These are phyloP conservation scores for Hemichromis elongatus DNA, from an alignment of 2,113 vertebrate species.

Conservation along the genomic window DNA sequence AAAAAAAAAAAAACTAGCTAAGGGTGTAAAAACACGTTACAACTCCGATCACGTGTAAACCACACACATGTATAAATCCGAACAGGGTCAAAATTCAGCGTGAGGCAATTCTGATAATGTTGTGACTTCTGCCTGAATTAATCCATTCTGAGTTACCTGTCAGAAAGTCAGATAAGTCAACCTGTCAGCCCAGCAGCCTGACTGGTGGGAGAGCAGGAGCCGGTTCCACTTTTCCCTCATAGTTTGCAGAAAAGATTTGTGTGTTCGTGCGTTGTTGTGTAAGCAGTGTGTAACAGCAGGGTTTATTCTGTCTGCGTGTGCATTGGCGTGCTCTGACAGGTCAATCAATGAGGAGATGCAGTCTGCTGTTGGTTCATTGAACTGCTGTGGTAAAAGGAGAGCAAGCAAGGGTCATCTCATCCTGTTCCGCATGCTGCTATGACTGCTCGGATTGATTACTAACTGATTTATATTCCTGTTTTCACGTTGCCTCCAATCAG, in stretches of 20 bases:
- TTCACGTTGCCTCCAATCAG: neutral
- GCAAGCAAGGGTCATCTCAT: slow-evolving; percentile 37
- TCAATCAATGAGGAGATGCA: slow-evolving; percentile 55
- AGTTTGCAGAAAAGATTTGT: slow-evolving; percentile 8
- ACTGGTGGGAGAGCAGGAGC: neutral
- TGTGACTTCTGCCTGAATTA: slow-evolving; percentile 21
- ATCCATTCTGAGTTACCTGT: slow-evolving; percentile 27
- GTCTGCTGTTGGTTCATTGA: slow-evolving; percentile 34
- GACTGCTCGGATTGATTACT: neutral
- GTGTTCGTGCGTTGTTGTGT: neutral
- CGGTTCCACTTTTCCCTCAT: neutral
- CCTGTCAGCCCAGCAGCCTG: slow-evolving; percentile 10
- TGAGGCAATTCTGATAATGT: slow-evolving; percentile 1
- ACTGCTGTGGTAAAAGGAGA: slow-evolving; percentile 42
- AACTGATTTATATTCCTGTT: neutral
- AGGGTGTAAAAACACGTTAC: neutral
- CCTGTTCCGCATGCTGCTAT: neutral
- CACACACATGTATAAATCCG: neutral
- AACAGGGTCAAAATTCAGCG: slow-evolving; percentile 10
- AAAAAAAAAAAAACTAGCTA: neutral
- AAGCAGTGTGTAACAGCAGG: slow-evolving; percentile 3
- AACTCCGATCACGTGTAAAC: neutral
- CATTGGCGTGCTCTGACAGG: slow-evolving; percentile 52
- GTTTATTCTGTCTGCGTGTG: slow-evolving; percentile 21
- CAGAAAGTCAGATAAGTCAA: neutral